phyloP scores from a whole-genome alignment of 1,140 invertebrate species.

The Geopemphigus sp. region DNA sequence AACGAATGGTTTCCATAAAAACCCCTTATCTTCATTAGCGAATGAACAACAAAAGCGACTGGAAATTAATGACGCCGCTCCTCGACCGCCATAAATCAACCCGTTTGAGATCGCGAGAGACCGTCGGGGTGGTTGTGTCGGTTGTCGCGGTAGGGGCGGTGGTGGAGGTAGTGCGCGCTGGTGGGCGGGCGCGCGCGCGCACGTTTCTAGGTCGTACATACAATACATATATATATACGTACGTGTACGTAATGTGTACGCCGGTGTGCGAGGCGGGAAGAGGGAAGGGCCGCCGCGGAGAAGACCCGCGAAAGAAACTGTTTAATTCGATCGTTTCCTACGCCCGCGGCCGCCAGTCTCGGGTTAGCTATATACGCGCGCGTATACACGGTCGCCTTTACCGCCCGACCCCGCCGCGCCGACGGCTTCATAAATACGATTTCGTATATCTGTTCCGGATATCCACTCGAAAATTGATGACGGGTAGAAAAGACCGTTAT shows the following conservation, averaged over 20 bases:
- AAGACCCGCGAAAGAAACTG: slow-evolving; percentile 24
- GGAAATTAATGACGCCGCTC: slow-evolving; percentile 40
- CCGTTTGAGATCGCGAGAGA: slow-evolving; percentile 39
- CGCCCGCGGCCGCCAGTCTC: background rate
- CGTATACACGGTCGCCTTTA: background rate
- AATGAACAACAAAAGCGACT: slow-evolving; percentile 41
- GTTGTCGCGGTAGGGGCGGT: background rate
- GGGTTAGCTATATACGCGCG: background rate
- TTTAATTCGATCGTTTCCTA: slow-evolving; percentile 48
- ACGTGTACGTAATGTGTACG: no score
- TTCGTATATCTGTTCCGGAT: slow-evolving; percentile 47
- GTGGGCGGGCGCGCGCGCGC: no score
- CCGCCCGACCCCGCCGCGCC: background rate
- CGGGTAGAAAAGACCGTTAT: background rate
- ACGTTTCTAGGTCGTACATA: background rate
- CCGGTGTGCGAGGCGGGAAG: background rate
- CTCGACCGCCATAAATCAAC: slow-evolving; percentile 47
- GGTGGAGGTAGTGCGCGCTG: background rate
- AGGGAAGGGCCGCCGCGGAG: background rate
- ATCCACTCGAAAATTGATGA: slow-evolving; percentile 49
- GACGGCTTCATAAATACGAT: slow-evolving; percentile 37
- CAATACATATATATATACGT: no score
- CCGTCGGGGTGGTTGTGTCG: background rate
- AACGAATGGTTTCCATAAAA: slow-evolving; percentile 34
- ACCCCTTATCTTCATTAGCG: slow-evolving; percentile 48